A percentile compares a stretch with the other conserved stretches of the same genome.
These are phyloP conservation scores for Pogonophryne albipinna DNA, from an alignment of 2,797 vertebrate genomes.

Conservation along the genomic window DNA sequence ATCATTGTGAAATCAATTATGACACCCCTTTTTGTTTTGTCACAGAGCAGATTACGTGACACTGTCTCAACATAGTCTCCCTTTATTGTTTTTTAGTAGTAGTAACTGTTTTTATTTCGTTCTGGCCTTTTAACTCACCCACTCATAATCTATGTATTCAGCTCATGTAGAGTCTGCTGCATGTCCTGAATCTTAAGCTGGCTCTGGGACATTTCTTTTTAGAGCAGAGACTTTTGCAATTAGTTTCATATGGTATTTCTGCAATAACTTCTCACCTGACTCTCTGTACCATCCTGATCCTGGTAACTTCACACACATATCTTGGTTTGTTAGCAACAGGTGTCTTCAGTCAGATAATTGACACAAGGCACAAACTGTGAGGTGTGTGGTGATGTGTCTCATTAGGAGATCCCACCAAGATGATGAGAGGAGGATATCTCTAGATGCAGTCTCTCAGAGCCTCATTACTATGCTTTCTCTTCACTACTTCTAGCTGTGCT, in stretches of 20 bases:
- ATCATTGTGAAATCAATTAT: neutral
- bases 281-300: neutral
- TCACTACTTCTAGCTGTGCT: constrained; percentile 11
- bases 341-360: constrained; percentile 2
- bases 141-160: constrained; percentile 33
- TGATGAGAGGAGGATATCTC: constrained; percentile 32
- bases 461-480: constrained; percentile 23
- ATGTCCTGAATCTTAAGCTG: constrained; percentile 48
- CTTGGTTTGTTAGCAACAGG: constrained; percentile 4
- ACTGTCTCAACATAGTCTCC: constrained; percentile 4
- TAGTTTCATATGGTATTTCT: constrained; percentile 1
- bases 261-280: neutral
- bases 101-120: constrained; percentile 10
- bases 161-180: constrained; percentile 14
- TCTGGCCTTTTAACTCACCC: constrained; percentile 9
- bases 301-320: neutral
- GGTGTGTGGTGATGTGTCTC: constrained; percentile 24
- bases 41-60: constrained; percentile 21
- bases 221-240: neutral
- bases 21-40: constrained; percentile 6
- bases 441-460: constrained; percentile 23
- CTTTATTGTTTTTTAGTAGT: constrained; percentile 10
- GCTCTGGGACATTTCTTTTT: constrained; percentile 15
- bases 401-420: constrained; percentile 6
- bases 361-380: constrained; percentile 11